Conservation (phyloP, 2,888 invertebrate species). For the Parnassius smintheus region DNA sequence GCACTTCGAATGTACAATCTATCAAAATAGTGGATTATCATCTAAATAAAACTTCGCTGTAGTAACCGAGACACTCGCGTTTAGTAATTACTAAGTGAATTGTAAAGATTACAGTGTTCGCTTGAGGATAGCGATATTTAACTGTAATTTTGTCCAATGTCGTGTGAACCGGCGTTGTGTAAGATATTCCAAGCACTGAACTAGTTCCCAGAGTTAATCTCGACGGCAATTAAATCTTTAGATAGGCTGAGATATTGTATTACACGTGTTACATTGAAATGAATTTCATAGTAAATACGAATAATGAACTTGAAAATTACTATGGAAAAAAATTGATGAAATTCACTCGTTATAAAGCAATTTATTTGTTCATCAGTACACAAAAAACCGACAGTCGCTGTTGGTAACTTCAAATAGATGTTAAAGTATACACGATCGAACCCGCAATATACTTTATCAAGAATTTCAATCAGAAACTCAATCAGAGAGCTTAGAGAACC, state of each 20-base stretch:
- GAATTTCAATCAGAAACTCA: slow-evolving; percentile 64
- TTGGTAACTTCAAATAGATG: not conserved
- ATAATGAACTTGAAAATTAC: no score
- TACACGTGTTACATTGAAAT: slow-evolving; percentile 40
- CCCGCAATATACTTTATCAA: slow-evolving; percentile 31
- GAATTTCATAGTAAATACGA: not conserved
- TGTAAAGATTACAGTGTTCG: slow-evolving; percentile 16
- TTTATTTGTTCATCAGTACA: not conserved
- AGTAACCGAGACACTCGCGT: slow-evolving; percentile 25
- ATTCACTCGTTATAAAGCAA: not conserved
- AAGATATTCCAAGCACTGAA: slow-evolving; percentile 57
- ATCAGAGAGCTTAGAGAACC: slow-evolving; percentile 65
- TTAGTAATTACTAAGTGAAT: slow-evolving; percentile 34
- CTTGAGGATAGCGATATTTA: slow-evolving; percentile 48
- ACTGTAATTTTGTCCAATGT: slow-evolving; percentile 75
- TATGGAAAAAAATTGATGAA: no score
- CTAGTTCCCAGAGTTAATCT: slow-evolving; percentile 75
- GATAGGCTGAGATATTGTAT: slow-evolving; percentile 48
- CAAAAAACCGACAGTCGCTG: not conserved
- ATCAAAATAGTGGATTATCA: slow-evolving; percentile 25
- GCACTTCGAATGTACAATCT: slow-evolving; percentile 33
- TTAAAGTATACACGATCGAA: not conserved
- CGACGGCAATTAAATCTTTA: slow-evolving; percentile 58
- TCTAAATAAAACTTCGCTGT: slow-evolving; percentile 13
- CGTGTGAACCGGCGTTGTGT: slow-evolving; percentile 71